These are phyloP conservation scores for Melanargia galathea DNA, from an alignment of 2,888 invertebrate species.

Conservation along the genomic window DNA sequence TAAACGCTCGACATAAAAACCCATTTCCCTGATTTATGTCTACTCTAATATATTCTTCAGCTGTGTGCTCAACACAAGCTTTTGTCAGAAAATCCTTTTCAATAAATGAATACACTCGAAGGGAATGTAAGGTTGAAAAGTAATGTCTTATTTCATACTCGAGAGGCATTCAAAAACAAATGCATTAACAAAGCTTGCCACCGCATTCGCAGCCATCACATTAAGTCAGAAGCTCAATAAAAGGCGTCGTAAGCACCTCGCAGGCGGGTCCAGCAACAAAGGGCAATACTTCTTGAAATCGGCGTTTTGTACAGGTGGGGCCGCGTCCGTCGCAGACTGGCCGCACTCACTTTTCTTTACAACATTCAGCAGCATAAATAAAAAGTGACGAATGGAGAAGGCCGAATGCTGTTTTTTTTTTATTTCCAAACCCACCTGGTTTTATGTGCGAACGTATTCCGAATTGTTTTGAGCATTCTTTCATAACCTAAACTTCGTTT, in stretches of 20 bases:
- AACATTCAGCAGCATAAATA: conserved; percentile 60
- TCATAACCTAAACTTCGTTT: conserved; percentile 70
- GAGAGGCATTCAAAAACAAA: conserved; percentile 43
- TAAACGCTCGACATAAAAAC: conserved; percentile 13
- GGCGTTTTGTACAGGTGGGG: conserved; percentile 73
- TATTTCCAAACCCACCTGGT: conserved; percentile 69
- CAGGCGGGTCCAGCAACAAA: conserved; percentile 68
- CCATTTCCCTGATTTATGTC: conserved; percentile 12
- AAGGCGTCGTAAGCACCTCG: conserved; percentile 54
- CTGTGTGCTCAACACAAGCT: conserved; percentile 2
- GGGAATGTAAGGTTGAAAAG: conserved; percentile 23
- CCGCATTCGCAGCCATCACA: conserved; percentile 54
- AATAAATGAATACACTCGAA: background rate
- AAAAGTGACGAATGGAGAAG: conserved; percentile 52
- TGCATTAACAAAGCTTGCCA: conserved; percentile 50
- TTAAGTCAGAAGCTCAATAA: conserved; percentile 63
- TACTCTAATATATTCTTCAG: background rate
- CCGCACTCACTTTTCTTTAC: conserved; percentile 66
- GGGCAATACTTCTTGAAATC: conserved; percentile 71
- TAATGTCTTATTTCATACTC: conserved; percentile 30
- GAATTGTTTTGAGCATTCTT: conserved; percentile 69
- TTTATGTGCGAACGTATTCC: conserved; percentile 63
- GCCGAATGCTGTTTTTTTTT: conserved; percentile 58
- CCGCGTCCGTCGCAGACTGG: conserved; percentile 59
- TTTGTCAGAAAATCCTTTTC: background rate